phyloP scores from a whole-genome alignment of 2,113 vertebrate genomes.

The Geothlypis trichas region DNA sequence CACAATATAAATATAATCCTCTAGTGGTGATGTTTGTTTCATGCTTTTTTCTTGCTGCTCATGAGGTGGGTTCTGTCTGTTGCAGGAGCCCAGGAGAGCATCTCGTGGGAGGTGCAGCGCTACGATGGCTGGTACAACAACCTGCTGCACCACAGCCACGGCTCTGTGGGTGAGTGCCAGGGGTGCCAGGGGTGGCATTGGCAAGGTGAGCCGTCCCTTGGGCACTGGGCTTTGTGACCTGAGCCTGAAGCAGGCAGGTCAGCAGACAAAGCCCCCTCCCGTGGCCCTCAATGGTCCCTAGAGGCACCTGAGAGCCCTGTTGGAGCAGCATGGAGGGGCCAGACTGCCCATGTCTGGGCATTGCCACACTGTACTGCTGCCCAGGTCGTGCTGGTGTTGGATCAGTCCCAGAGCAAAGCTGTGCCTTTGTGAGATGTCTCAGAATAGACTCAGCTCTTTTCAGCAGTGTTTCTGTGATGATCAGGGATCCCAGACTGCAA shows the following conservation, averaged over 20 bases:
- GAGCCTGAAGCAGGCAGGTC: not conserved
- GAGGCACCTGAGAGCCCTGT: not conserved
- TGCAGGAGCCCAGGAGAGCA: conserved; percentile 71
- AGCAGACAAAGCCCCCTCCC: not conserved
- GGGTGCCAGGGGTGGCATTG: not conserved
- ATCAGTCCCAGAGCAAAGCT: not conserved
- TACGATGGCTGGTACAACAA: conserved; percentile 99
- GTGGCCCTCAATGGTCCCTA: not conserved
- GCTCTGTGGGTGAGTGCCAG: conserved; percentile 79
- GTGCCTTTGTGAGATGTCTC: not conserved
- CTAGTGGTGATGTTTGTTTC: not conserved
- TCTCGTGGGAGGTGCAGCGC: conserved; percentile 88
- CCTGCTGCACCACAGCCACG: conserved; percentile 78
- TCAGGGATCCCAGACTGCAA: not conserved
- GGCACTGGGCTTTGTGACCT: not conserved
- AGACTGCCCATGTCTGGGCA: not conserved
- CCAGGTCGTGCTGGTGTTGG: fast-evolving
- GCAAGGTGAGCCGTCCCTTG: fast-evolving
- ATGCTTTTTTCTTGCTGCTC: not conserved
- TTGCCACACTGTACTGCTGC: not conserved
- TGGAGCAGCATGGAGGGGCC: not conserved
- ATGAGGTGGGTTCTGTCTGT: not conserved
- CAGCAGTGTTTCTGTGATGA: not conserved
- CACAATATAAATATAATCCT: not conserved
- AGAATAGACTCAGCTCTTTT: not conserved